phyloP scores from a whole-genome alignment of 1,140 invertebrate species.

The Monomorium pharaonis region DNA sequence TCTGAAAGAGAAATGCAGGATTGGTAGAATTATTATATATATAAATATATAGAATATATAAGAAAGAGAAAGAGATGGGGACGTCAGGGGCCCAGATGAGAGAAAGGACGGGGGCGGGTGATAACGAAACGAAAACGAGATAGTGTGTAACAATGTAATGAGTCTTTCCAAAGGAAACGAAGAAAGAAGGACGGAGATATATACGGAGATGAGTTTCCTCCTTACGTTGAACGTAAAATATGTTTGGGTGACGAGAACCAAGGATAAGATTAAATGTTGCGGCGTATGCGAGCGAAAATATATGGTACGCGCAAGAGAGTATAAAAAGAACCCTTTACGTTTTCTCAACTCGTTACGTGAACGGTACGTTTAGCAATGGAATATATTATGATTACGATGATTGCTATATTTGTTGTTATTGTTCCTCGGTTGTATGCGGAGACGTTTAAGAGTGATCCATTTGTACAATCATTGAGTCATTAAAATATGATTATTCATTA shows the following conservation, averaged over 20 bases:
- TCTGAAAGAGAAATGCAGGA: background rate
- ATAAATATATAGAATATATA: conserved; percentile 60
- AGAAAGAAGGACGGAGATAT: background rate
- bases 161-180: conserved; percentile 54
- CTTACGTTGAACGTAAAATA: conserved; percentile 55
- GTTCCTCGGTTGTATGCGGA: conserved; percentile 83
- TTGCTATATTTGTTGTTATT: conserved; percentile 84
- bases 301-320: conserved; percentile 37
- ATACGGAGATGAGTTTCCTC: conserved; percentile 49
- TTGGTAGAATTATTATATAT: conserved; percentile 62
- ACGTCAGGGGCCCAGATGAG: conserved; percentile 10
- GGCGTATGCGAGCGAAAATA: conserved; percentile 38
- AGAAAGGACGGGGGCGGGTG: conserved; percentile 19
- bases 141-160: conserved; percentile 60
- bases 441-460: conserved; percentile 84
- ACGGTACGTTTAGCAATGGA: conserved; percentile 62
- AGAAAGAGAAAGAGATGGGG: conserved; percentile 10
- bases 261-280: conserved; percentile 55
- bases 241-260: conserved; percentile 19
- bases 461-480: conserved; percentile 86
- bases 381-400: conserved; percentile 79
- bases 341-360: conserved; percentile 66
- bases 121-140: conserved; percentile 58
- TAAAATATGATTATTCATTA: conserved; percentile 86
- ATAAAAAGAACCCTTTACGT: conserved; percentile 57